Evolutionary conservation across 2,888 invertebrate genomes (phyloP), one percentile per base, ranked within the genome.

Genomic region (Drosophila neonasuta): DNA sequence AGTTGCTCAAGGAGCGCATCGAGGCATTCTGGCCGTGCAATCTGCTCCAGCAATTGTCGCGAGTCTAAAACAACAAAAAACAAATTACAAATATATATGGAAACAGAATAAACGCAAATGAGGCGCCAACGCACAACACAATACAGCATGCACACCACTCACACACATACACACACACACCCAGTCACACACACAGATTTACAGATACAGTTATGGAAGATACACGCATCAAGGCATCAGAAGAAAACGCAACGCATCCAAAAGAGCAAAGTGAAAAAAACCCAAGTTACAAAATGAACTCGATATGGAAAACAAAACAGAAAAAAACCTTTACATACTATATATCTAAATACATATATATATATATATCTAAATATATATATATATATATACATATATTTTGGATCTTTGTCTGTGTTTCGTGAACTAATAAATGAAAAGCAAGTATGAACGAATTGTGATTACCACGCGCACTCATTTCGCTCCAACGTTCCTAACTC

Each of bases 11-110:
- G 86, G 96, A 97, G 79, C 89, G 90, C 65, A 86, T 96, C 71
- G 96, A 97, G 91, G 94, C 95, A 57, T 93, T 96, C 77, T 92
- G 96, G 89, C 96, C 96, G 42, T 94, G 95, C 68, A 96, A 96
- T 91, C 91, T 97, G 75, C 91, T 96, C 72, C 96, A 96, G 88
- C 95, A 94, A 86, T 91, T 95, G 77, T 94, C 94, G 79, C 92
- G 94, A 90, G 94, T 95, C 90, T 95, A 93, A 92, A 92, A 42
- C 45, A 29, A 3, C 1, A 41, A 39, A 39, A 24, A 24, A 24
- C 24, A 24, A 24, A 41, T 15, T 15, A n/a, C 36, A 32, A 32
- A 32, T 32, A 32, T 10, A 32, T 9, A 32, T 32, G 32, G 32
- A 32, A 48, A 3, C 10, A n/a, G 13, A 20, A 10, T 39, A 8